Conservation (phyloP, 2,797 vertebrate genomes). For the Falco biarmicus region DNA sequence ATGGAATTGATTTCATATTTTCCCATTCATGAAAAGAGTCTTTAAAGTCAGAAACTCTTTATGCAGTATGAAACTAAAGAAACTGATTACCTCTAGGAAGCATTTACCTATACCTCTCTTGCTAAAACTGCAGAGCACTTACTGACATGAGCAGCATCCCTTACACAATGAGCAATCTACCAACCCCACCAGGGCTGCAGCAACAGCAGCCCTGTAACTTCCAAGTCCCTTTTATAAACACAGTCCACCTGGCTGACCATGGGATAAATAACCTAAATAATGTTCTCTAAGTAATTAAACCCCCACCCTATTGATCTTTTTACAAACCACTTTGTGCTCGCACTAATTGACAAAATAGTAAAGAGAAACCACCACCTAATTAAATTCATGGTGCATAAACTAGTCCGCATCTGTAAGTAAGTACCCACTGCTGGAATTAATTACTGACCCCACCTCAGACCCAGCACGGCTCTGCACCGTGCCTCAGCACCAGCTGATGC, state of each 20-base stretch:
- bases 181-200: neutral
- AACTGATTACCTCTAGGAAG: slow-evolving; percentile 45
- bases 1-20: slow-evolving; percentile 71
- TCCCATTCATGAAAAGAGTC: slow-evolving; percentile 44
- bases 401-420: neutral
- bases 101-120: slow-evolving; percentile 26
- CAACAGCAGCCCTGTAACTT: neutral
- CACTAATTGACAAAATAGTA: slow-evolving; percentile 28
- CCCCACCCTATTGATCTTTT: slow-evolving; percentile 48
- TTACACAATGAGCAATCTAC: neutral
- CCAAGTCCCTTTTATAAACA: neutral
- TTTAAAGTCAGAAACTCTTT: slow-evolving; percentile 52
- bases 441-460: neutral
- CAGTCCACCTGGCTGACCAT: neutral
- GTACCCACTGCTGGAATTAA: neutral
- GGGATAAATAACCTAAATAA: slow-evolving; percentile 49
- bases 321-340: slow-evolving; percentile 10
- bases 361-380: slow-evolving; percentile 38
- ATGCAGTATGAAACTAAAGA: slow-evolving; percentile 42
- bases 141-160: neutral
- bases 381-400: neutral
- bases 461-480: neutral
- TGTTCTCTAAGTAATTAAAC: slow-evolving; percentile 39
- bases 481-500: neutral
- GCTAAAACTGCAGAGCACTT: neutral